These are phyloP conservation scores for Botia almorhae DNA, from an alignment of 2,797 vertebrate species.

Conservation along the genomic window DNA sequence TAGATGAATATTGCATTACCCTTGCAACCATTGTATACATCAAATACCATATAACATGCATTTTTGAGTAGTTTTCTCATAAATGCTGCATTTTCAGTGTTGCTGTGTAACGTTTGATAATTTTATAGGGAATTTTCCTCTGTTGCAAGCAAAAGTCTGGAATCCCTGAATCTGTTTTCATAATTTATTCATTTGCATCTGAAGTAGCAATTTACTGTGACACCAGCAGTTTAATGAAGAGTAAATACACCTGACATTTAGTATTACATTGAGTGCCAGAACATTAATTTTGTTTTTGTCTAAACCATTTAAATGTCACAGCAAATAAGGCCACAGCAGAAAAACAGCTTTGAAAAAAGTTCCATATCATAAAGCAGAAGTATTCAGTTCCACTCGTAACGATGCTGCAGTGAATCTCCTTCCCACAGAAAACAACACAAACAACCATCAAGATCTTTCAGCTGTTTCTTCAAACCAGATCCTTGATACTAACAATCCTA, in stretches of 20 bases:
- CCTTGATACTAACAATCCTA: too few relatives aligned
- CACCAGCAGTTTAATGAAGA: conserved; percentile 1
- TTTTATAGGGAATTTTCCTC: conserved; percentile 13
- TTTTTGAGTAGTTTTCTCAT: conserved; percentile 21
- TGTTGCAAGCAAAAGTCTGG: neutral
- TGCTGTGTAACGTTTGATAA: neutral
- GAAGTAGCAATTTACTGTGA: conserved; percentile 9
- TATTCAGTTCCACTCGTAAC: neutral
- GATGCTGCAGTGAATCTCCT: neutral
- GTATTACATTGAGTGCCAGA: neutral
- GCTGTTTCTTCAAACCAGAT: neutral
- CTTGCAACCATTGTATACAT: neutral
- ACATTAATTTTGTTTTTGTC: neutral
- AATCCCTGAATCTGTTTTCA: neutral
- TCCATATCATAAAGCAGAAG: neutral
- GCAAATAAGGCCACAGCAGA: neutral
- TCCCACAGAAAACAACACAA: neutral
- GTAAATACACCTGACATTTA: conserved; percentile 17
- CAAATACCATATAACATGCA: neutral
- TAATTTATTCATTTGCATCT: conserved; percentile 29
- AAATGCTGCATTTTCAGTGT: conserved; percentile 38
- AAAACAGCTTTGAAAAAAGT: neutral
- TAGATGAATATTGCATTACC: conserved; percentile 18
- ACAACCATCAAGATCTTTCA: neutral
- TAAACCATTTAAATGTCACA: conserved; percentile 6